Evolutionary conservation across 2,888 invertebrate species (phyloP).

Genomic region (Amiota minor): DNA sequence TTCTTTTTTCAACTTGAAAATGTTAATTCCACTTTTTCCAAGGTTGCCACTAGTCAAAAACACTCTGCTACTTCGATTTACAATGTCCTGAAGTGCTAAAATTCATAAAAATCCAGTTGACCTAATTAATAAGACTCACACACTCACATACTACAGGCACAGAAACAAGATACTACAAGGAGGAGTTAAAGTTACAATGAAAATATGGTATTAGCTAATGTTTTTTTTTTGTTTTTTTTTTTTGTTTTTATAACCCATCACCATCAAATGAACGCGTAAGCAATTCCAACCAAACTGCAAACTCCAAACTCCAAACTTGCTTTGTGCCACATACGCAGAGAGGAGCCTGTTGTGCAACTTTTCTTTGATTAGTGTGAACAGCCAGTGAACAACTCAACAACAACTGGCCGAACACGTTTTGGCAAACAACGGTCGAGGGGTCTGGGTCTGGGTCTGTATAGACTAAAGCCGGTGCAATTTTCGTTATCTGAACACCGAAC

Average conservation of each 20-base stretch:
- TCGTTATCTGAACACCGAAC: not conserved
- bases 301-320: too few relatives aligned
- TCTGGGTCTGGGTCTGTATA: not conserved
- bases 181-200: not conserved
- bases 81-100: too few relatives aligned
- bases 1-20: too few relatives aligned
- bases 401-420: conserved; percentile 14
- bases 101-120: not conserved
- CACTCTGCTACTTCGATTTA: too few relatives aligned
- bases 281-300: too few relatives aligned
- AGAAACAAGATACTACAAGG: too few relatives aligned
- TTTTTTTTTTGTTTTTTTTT: too few relatives aligned
- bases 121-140: not conserved
- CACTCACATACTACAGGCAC: too few relatives aligned
- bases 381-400: conserved; percentile 7
- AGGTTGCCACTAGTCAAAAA: too few relatives aligned
- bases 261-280: too few relatives aligned
- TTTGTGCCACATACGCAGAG: not conserved
- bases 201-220: conserved; percentile 13
- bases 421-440: not conserved
- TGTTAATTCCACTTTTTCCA: too few relatives aligned
- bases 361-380: conserved; percentile 15
- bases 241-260: too few relatives aligned
- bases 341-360: conserved; percentile 27
- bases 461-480: not conserved